A percentile compares a stretch with the other conserved stretches of the same genome.
phyloP scores from a whole-genome alignment of 2,888 invertebrate species.

The Napeogenes sylphis region DNA sequence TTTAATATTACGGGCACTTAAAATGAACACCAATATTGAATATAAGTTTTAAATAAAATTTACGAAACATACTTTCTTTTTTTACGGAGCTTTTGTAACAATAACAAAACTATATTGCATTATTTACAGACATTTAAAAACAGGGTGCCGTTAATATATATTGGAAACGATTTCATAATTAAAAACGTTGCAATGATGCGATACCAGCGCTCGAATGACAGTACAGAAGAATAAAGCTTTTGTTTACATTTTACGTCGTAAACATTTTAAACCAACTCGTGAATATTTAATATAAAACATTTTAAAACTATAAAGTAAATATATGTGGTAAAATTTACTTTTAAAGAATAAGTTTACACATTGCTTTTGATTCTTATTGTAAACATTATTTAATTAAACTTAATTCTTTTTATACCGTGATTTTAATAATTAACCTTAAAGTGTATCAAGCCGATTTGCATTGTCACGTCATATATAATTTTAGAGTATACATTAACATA shows the following conservation, averaged over 20 bases:
- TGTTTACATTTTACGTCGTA: background rate
- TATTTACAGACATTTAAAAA: background rate
- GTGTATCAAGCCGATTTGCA: background rate
- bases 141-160: background rate
- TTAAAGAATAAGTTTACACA: constrained; percentile 4
- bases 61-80: background rate
- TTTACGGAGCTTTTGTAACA: background rate
- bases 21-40: background rate
- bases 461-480: background rate
- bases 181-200: background rate
- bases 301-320: background rate
- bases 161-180: background rate
- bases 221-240: background rate
- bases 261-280: background rate
- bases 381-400: background rate
- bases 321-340: background rate
- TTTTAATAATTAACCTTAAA: background rate
- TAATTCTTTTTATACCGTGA: background rate
- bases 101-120: constrained; percentile 1
- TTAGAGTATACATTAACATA: constrained; percentile 5
- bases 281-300: background rate
- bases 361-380: constrained; percentile 4
- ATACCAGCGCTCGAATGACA: background rate
- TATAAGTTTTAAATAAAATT: background rate
- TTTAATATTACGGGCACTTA: background rate